A percentile compares a stretch with the other conserved stretches of the same genome.
Conservation (phyloP, 2,888 invertebrate genomes). For the Gortyna flavago region DNA sequence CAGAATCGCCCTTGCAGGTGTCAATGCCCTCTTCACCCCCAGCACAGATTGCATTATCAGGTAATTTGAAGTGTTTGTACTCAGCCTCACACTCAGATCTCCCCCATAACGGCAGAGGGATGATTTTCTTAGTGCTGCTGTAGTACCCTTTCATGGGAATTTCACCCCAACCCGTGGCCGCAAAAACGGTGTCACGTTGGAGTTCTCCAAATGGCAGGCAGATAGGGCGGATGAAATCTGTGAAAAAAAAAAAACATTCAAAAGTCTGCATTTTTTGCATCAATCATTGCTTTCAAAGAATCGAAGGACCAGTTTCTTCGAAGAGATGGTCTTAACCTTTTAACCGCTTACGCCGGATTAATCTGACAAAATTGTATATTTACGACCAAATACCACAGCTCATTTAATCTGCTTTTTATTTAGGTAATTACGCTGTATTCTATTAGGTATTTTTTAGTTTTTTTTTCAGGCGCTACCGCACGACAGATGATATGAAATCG, state of each 20-base stretch:
- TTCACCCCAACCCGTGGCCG: constrained; percentile 78
- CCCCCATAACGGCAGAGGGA: constrained; percentile 73
- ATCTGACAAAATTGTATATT: too few species aligned
- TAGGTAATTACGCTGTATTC: too few species aligned
- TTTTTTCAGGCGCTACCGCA: too few species aligned
- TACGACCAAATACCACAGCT: too few species aligned
- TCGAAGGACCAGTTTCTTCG: constrained; percentile 9
- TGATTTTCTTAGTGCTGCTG: constrained; percentile 75
- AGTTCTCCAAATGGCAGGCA: constrained; percentile 73
- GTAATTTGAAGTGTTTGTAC: constrained; percentile 66
- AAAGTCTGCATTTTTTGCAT: neutral
- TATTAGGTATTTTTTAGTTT: too few species aligned
- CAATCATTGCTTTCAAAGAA: neutral
- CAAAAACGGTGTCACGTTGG: constrained; percentile 61
- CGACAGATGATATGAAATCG: too few species aligned
- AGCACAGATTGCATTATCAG: constrained; percentile 75
- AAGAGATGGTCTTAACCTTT: neutral
- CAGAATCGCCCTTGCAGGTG: constrained; percentile 80
- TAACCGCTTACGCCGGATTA: too few species aligned
- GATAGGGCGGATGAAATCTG: constrained; percentile 81
- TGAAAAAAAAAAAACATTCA: constrained; percentile 4
- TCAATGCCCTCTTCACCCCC: constrained; percentile 76
- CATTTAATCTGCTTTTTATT: too few species aligned
- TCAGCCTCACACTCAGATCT: constrained; percentile 64
- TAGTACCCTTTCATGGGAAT: constrained; percentile 64